Base-by-base conservation (phyloP, 2,797 vertebrate species). In the Schizothorax lantsangensis region DNA sequence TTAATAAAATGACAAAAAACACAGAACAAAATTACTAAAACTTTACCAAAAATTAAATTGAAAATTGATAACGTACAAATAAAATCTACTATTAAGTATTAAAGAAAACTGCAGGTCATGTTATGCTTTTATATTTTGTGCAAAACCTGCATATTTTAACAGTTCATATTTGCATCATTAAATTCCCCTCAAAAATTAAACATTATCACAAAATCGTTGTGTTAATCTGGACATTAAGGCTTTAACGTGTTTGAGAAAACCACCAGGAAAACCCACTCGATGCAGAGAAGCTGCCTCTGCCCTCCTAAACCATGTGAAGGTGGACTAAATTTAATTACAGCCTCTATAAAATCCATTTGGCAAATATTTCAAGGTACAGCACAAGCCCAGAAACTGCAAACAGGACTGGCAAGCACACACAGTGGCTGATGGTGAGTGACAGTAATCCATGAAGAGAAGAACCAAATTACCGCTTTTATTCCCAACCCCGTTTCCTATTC, bases 311-410 rank as follows among this genome's bases (percentile, higher is more conserved):
- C 94, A 97, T 97, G 96, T 94, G 96, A 95, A 96, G 94, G 95
- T 95, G 94, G 95, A 93, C 94, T 95, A 94, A 94, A 97, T 97
- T 97, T 98, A 98, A 98, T 98, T 98, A 98, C 96, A 94, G 96
- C 96, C 97, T 97, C 96, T 97, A 86, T 81, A 97, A 97, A 97
- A 97, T 97, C 97, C 96, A 97, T 97, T 97, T 98, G 97, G 97
- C 97, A 98, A 96, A 97, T 95, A 92, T 93, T 95, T 97, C 96
- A 96, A 96, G 97, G 96, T 97, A 97, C 95, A 93, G 96, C 95
- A 91, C 92, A 89, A 94, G 93, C 94, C 93, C 96, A 96, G 97
- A 96, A 98, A 98, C 96, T 97, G 97, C 96, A 95, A 96, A 95
- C 96, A 95, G 94, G 96, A 93, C 97, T 98, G 97, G 97, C 97